These are phyloP conservation scores for Sceloporus undulatus DNA, from an alignment of 2,113 vertebrate species.

Conservation along the genomic window DNA sequence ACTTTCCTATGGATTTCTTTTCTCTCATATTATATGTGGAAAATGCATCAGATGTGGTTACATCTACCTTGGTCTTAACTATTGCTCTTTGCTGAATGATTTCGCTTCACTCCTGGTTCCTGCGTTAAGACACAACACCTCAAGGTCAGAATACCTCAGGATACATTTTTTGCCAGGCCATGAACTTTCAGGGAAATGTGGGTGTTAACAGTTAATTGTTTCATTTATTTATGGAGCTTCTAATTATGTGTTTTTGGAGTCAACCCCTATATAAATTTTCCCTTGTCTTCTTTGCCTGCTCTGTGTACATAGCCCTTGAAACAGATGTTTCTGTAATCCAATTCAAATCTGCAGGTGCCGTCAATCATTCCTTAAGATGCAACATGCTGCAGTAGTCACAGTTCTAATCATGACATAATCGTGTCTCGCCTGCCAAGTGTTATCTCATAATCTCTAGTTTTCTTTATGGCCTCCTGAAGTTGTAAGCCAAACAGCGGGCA, in stretches of 20 bases:
- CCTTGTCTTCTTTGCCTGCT: conserved; percentile 29
- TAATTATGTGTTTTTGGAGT: not conserved
- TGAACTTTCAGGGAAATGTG: not conserved
- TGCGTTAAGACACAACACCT: not conserved
- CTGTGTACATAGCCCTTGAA: conserved; percentile 7
- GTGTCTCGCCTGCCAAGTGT: conserved; percentile 54
- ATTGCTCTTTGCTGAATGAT: not conserved
- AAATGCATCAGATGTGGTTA: not conserved
- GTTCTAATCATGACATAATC: conserved; percentile 49
- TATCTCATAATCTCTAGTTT: conserved; percentile 40
- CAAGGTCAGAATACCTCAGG: not conserved
- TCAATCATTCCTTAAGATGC: conserved; percentile 52
- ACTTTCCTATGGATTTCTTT: not conserved
- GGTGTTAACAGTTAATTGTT: not conserved
- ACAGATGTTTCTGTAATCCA: conserved; percentile 42
- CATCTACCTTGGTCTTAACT: not conserved
- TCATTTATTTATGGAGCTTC: not conserved
- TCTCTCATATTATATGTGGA: not conserved
- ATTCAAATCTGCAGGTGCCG: not conserved
- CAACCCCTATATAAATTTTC: conserved; percentile 4
- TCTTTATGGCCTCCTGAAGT: conserved; percentile 49
- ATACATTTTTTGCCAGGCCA: not conserved
- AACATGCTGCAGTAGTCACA: conserved; percentile 11
- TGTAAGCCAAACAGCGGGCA: conserved; percentile 48
- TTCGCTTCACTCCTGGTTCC: not conserved